A percentile compares a stretch with the other conserved stretches of the same genome.
Evolutionary conservation across 2,797 vertebrate genomes (phyloP).

Genomic region (Gypaetus barbatus): DNA sequence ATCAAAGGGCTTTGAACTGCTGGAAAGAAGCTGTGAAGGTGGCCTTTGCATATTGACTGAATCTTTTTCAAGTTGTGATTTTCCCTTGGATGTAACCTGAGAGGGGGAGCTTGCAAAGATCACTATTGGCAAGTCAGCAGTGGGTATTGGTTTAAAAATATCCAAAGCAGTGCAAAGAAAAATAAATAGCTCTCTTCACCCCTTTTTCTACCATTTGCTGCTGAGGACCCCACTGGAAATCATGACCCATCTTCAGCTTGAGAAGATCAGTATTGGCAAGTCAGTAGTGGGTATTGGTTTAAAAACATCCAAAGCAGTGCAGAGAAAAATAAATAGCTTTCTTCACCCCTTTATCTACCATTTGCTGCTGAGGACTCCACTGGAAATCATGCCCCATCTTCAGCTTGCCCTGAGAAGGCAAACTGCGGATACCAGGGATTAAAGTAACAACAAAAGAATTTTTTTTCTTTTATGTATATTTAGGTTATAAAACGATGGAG

Average conservation of each 20-base stretch:
- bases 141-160: background rate
- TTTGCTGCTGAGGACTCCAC: background rate
- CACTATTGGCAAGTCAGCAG: background rate
- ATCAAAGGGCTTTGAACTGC: slow-evolving; percentile 37
- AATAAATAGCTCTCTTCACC: background rate
- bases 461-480: slow-evolving; percentile 42
- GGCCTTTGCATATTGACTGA: slow-evolving; percentile 24
- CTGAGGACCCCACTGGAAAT: background rate
- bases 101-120: background rate
- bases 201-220: background rate
- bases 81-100: background rate
- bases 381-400: background rate
- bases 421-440: background rate
- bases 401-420: background rate
- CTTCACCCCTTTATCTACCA: background rate
- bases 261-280: background rate
- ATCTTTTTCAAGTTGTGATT: background rate
- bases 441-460: background rate
- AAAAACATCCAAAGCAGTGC: background rate
- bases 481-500: slow-evolving; percentile 86
- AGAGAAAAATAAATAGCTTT: background rate
- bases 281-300: background rate
- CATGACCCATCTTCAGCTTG: background rate
- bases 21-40: slow-evolving; percentile 6
- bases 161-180: background rate